Percentiles rank a stretch among this genome's conserved stretches.
These are phyloP conservation scores for Leuciscus waleckii DNA, from an alignment of 2,797 vertebrate genomes.

Conservation along the genomic window DNA sequence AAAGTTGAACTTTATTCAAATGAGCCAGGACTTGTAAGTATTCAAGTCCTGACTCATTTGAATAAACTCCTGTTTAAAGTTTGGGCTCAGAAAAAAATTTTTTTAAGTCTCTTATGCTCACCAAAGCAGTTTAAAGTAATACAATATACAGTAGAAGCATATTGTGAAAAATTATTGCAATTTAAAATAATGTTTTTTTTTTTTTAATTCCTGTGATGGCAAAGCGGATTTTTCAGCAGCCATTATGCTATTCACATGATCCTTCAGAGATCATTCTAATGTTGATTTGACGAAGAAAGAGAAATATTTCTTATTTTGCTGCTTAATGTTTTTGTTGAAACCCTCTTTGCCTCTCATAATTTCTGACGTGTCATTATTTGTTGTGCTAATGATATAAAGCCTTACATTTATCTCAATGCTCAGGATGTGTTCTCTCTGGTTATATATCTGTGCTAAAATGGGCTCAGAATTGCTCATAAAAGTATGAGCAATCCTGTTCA, in stretches of 20 bases:
- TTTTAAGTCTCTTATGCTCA: background rate
- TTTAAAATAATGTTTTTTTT: background rate
- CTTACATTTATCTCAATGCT: background rate
- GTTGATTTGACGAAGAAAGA: background rate
- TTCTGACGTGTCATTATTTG: background rate
- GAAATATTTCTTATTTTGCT: background rate
- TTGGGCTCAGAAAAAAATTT: background rate
- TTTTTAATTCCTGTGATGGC: background rate
- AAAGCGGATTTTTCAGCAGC: background rate
- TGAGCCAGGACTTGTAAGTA: background rate
- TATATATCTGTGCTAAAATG: constrained; percentile 62
- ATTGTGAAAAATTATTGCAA: background rate
- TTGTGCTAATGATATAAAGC: background rate
- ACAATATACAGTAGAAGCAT: background rate
- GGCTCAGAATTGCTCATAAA: constrained; percentile 16
- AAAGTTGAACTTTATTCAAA: background rate
- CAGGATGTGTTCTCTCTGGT: constrained; percentile 44
- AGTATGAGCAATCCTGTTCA: constrained; percentile 54
- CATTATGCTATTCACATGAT: background rate
- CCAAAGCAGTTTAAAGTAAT: background rate
- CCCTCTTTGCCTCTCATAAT: background rate
- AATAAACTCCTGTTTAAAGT: background rate
- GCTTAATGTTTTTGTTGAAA: background rate
- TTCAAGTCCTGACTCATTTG: background rate
- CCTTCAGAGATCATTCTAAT: background rate